A percentile compares a stretch with the other conserved stretches of the same genome.
These are phyloP conservation scores for Aselliscus stoliczkanus DNA, from an alignment of 2,797 vertebrate species.

Conservation along the genomic window DNA sequence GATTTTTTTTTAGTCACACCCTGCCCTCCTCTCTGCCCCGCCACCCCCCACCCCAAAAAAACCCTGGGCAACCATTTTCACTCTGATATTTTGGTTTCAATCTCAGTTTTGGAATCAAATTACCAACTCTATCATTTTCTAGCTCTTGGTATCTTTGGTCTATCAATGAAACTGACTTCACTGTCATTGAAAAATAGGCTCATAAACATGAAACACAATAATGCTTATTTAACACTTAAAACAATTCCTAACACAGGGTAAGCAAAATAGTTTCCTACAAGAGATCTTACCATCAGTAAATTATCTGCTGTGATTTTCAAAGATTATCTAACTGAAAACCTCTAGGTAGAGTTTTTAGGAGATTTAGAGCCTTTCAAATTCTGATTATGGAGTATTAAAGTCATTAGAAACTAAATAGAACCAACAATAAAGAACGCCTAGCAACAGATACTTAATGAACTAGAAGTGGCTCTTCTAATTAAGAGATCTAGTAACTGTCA, in stretches of 20 bases:
- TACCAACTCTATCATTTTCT: neutral
- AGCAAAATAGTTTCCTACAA: neutral
- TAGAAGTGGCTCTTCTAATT: slow-evolving; percentile 48
- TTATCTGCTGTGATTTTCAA: neutral
- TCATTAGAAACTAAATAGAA: slow-evolving; percentile 46
- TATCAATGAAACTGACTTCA: neutral
- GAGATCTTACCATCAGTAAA: neutral
- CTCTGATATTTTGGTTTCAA: neutral
- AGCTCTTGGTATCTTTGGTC: neutral
- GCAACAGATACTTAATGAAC: slow-evolving; percentile 42
- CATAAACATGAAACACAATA: neutral
- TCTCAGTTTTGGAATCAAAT: neutral
- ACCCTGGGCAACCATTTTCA: neutral
- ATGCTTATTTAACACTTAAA: neutral
- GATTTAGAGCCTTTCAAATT: slow-evolving; percentile 40
- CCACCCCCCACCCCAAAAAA: neutral
- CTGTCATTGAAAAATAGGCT: neutral
- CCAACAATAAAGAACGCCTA: slow-evolving; percentile 34
- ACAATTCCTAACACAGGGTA: neutral
- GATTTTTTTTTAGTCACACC: too few relatives aligned
- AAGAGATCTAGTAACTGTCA: slow-evolving; percentile 52
- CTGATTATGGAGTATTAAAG: slow-evolving; percentile 12
- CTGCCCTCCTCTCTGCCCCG: too few relatives aligned
- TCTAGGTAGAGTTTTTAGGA: neutral
- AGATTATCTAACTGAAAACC: neutral